Evolutionary conservation across 2,113 vertebrate species (phyloP).

Genomic region (Emydocephalus ijimae): DNA sequence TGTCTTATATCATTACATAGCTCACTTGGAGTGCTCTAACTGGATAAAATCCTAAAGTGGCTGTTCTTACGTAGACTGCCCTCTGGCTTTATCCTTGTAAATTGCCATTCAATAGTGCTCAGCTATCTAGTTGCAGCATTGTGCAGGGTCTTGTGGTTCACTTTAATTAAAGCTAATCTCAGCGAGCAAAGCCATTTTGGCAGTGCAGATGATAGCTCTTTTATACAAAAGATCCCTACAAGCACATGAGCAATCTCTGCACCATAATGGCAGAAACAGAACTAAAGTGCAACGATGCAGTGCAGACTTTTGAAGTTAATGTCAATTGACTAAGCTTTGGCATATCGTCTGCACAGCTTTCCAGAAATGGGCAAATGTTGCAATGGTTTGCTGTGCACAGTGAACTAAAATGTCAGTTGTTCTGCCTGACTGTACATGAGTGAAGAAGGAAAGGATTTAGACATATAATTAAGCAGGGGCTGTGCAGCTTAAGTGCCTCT

Average conservation of each 20-base stretch:
- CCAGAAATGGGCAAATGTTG: conserved; percentile 44
- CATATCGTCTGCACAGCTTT: conserved; percentile 38
- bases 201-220: conserved; percentile 51
- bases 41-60: conserved; percentile 48
- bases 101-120: conserved; percentile 35
- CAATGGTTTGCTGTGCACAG: conserved; percentile 27
- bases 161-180: conserved; percentile 63
- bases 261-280: conserved; percentile 51
- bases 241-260: conserved; percentile 50
- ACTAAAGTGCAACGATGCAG: conserved; percentile 60
- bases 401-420: conserved; percentile 31
- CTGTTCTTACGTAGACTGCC: conserved; percentile 44
- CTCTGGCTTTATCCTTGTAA: conserved; percentile 45
- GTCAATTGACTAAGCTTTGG: conserved; percentile 47
- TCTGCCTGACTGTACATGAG: conserved; percentile 4
- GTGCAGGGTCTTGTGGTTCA: conserved; percentile 48
- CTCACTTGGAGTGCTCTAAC: conserved; percentile 31
- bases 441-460: background rate
- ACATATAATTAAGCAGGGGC: background rate
- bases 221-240: conserved; percentile 54
- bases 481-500: background rate
- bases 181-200: conserved; percentile 54
- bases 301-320: conserved; percentile 48
- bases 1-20: conserved; percentile 36
- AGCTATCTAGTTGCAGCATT: conserved; percentile 19